These are phyloP conservation scores for Halcyon smyrnensis DNA, from an alignment of 2,797 vertebrate species.

Conservation along the genomic window DNA sequence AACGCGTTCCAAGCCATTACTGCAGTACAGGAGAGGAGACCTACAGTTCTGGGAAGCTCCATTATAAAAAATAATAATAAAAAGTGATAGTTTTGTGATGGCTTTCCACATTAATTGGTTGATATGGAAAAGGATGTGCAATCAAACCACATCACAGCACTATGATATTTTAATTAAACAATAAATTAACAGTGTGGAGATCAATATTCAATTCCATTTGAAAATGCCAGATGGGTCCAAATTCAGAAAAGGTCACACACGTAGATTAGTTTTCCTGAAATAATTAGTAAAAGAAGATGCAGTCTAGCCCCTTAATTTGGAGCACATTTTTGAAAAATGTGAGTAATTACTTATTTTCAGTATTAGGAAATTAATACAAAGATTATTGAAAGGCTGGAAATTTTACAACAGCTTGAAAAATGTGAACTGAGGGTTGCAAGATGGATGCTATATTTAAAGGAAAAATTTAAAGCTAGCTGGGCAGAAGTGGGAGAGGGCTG, in stretches of 20 bases:
- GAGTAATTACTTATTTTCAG: conserved; percentile 55
- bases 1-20: not conserved
- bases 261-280: conserved; percentile 56
- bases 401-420: conserved; percentile 29
- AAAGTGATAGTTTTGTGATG: conserved; percentile 36
- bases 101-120: conserved; percentile 44
- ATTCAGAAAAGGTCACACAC: conserved; percentile 53
- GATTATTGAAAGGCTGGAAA: conserved; percentile 28
- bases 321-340: conserved; percentile 52
- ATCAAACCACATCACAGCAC: conserved; percentile 63
- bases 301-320: conserved; percentile 33
- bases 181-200: conserved; percentile 70
- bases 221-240: conserved; percentile 63
- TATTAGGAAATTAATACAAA: conserved; percentile 56
- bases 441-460: not conserved
- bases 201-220: conserved; percentile 74
- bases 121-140: conserved; percentile 57
- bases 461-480: not conserved
- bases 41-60: conserved; percentile 48
- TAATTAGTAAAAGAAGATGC: conserved; percentile 44
- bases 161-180: conserved; percentile 75
- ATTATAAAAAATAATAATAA: conserved; percentile 46
- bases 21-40: not conserved
- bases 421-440: not conserved
- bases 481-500: not conserved